phyloP scores from a whole-genome alignment of 2,888 invertebrate species.

The Odontothrips loti region DNA sequence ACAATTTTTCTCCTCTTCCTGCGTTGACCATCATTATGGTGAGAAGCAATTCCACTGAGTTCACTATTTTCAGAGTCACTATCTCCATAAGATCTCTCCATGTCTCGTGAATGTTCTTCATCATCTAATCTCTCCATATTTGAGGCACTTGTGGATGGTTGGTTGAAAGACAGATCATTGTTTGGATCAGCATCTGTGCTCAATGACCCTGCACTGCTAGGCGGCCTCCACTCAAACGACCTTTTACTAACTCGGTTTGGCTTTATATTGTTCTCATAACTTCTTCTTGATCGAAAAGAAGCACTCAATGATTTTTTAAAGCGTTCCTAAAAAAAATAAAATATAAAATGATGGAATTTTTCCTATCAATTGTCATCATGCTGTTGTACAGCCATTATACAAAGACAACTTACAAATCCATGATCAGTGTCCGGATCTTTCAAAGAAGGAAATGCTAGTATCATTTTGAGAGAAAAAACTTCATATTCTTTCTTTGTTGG shows the following conservation, averaged over 20 bases:
- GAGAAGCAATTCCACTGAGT: not conserved
- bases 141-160: not conserved
- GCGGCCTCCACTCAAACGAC: not conserved
- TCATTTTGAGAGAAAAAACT: conserved; percentile 2
- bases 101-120: not conserved
- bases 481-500: conserved; percentile 16
- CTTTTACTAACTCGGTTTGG: not conserved
- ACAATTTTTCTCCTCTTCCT: not conserved
- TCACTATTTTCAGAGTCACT: not conserved
- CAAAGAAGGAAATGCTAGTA: not conserved
- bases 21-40: not conserved
- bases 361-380: not conserved
- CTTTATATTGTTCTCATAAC: not conserved
- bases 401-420: not conserved
- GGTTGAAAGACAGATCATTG: not conserved
- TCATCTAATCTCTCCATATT: not conserved
- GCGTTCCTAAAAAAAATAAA: not conserved
- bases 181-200: not conserved
- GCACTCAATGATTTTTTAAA: conserved; percentile 1
- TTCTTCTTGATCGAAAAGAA: conserved; percentile 7
- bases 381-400: not conserved
- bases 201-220: too few relatives aligned
- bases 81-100: not conserved
- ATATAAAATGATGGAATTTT: not conserved
- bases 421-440: not conserved